A percentile compares a stretch with the other conserved stretches of the same genome.
Evolutionary conservation across 2,797 vertebrate genomes (phyloP).

Genomic region (Lateolabrax maculatus): DNA sequence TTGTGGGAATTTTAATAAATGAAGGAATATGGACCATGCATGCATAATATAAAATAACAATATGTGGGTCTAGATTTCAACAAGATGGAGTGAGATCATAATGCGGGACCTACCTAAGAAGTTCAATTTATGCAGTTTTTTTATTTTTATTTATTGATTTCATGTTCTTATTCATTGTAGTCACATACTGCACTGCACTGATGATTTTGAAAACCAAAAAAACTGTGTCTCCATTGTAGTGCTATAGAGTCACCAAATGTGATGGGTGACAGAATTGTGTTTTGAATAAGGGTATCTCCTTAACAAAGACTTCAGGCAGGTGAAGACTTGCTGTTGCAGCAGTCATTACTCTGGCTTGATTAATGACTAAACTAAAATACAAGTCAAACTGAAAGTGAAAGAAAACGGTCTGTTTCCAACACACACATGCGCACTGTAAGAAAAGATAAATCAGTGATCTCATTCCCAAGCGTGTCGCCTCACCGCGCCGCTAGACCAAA

Average conservation of each 20-base stretch:
- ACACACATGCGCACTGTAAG: slow-evolving; percentile 37
- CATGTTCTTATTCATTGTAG: neutral
- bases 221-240: neutral
- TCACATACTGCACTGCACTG: neutral
- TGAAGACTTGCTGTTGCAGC: neutral
- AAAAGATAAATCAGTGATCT: slow-evolving; percentile 32
- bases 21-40: no score
- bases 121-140: no score
- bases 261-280: neutral
- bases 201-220: no score
- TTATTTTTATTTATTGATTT: neutral
- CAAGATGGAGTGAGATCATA: no score
- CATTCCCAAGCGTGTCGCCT: slow-evolving; percentile 11
- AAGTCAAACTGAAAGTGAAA: slow-evolving; percentile 2
- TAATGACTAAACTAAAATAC: neutral
- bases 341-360: neutral
- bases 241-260: neutral
- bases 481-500: neutral
- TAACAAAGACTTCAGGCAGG: neutral
- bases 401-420: neutral
- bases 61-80: no score
- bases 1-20: no score
- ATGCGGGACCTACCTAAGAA: no score
- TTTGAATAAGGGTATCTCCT: no score
- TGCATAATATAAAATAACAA: no score